Percentiles rank a stretch among this genome's conserved stretches.
These are phyloP conservation scores for Eublepharis macularius DNA, from an alignment of 2,113 vertebrate species.

Conservation along the genomic window DNA sequence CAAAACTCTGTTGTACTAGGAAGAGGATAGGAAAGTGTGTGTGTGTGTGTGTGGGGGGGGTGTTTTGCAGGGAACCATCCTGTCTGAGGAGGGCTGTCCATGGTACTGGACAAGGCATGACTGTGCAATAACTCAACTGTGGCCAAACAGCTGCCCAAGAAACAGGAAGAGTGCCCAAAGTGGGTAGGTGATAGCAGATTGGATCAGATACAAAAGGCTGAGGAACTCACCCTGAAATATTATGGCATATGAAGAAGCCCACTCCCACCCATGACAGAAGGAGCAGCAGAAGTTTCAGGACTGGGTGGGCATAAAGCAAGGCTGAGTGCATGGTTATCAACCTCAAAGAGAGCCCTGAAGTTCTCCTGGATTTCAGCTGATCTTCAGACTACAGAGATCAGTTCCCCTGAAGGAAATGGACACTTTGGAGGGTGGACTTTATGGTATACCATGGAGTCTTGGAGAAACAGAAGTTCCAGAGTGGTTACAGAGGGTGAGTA, in stretches of 20 bases:
- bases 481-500: no score
- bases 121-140: neutral
- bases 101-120: neutral
- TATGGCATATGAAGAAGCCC: neutral
- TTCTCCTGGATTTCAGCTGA: no score
- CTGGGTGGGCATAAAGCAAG: neutral
- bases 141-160: neutral
- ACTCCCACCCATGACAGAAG: neutral
- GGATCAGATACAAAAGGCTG: neutral
- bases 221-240: neutral
- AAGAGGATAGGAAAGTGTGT: neutral
- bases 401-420: no score
- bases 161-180: neutral
- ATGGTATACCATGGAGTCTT: no score
- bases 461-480: no score
- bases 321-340: neutral
- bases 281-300: neutral
- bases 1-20: neutral
- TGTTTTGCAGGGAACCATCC: no score
- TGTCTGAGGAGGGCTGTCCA: neutral
- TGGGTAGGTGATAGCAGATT: neutral
- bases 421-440: no score
- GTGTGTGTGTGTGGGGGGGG: neutral
- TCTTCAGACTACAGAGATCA: no score
- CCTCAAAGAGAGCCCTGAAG: no score